These are phyloP conservation scores for Caradrina clavipalpis DNA, from an alignment of 2,888 invertebrate species.

Conservation along the genomic window DNA sequence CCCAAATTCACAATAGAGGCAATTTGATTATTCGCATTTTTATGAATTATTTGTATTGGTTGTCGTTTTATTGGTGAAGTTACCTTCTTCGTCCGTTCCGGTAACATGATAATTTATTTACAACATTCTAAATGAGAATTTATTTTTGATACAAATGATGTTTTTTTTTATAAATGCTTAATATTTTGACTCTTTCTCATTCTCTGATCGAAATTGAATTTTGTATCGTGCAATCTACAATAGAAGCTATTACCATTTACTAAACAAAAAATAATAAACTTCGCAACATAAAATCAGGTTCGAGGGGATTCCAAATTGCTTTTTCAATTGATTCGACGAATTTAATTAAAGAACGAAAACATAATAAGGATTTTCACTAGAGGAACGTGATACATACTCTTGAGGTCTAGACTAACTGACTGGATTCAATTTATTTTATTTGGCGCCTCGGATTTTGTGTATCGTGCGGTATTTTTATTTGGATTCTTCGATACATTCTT, in stretches of 20 bases:
- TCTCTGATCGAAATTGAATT: slow-evolving; percentile 24
- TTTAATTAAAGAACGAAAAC: slow-evolving; percentile 60
- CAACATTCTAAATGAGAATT: slow-evolving; percentile 23
- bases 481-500: slow-evolving; percentile 52
- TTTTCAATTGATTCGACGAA: slow-evolving; percentile 45
- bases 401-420: slow-evolving; percentile 51
- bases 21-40: slow-evolving; percentile 59
- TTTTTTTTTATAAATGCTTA: background rate
- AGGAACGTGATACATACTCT: slow-evolving; percentile 51
- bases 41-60: slow-evolving; percentile 58
- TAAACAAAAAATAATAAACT: slow-evolving; percentile 33
- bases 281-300: slow-evolving; percentile 34
- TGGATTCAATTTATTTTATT: slow-evolving; percentile 65
- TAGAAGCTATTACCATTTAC: background rate
- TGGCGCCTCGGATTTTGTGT: slow-evolving; percentile 48
- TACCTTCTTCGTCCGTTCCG: slow-evolving; percentile 24
- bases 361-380: slow-evolving; percentile 45
- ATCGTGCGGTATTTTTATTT: slow-evolving; percentile 57
- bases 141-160: slow-evolving; percentile 22
- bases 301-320: slow-evolving; percentile 46
- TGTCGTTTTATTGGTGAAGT: slow-evolving; percentile 27
- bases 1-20: slow-evolving; percentile 61
- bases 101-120: slow-evolving; percentile 31
- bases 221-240: slow-evolving; percentile 8
- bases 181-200: background rate